Evolutionary conservation across 2,888 invertebrate genomes (phyloP), one percentile per base, ranked within the genome.

Genomic region (Carabus problematicus): DNA sequence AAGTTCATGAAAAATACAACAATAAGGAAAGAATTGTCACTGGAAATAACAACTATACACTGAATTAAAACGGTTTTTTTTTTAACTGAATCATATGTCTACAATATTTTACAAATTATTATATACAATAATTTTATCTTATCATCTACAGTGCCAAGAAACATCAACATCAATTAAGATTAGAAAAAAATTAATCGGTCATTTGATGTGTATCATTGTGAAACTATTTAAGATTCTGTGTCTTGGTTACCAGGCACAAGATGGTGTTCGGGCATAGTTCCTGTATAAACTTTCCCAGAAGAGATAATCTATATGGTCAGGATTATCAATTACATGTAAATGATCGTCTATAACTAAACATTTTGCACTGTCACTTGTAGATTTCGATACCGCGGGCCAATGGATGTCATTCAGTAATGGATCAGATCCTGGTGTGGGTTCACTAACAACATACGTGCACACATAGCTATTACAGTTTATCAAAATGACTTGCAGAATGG

Each of bases 261-360:
- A 49, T 8, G 66, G 58, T 11, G 40, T 14, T 58, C 41, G 39
- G 39, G 39, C 49, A 59, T 66, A 66, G 40, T 66, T 66, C 8
- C 47, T 66, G 39, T 47, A 66, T 39, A 66, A 39, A 11, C 29
- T n/a, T 59, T 69, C 62, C 68, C 68, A 69, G 39, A 69, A 62
- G 6, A 55, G 11, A 16, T 16, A 62, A 39, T 43, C 54, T 11
- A 45, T 16, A 55, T 61, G 29, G 11, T 19, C 39, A 6, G 55
- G 55, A 56, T 69, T 61, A 40, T 47, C 47, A 16, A 14, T 40
- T 19, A 62, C 43, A 19, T 29, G 4, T n/a, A 69, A 47, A 16
- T 62, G 14, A 18, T 61, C 29, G 39, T 55, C 54, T 45, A 69
- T 69, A 16, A 55, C 47, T 12, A 69, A 62, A 69, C 61, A 69